phyloP scores from a whole-genome alignment of 2,113 vertebrate species.

The Diglossa brunneiventris region DNA sequence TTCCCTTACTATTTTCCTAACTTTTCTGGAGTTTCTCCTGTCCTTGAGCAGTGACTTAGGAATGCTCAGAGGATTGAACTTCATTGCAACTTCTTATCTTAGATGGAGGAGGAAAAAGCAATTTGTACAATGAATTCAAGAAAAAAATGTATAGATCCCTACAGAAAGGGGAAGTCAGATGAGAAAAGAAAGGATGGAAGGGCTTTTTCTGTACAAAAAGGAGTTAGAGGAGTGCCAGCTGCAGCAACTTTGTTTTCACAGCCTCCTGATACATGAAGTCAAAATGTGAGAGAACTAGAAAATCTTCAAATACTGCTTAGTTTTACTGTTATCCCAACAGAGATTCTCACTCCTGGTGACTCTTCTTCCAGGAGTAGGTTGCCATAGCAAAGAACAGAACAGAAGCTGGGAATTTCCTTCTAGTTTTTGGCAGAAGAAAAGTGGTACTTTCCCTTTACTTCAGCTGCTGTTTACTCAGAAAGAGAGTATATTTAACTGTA shows the following conservation, averaged over 20 bases:
- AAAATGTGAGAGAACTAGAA: neutral
- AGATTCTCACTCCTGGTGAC: neutral
- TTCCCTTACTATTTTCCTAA: neutral
- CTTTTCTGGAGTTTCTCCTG: neutral
- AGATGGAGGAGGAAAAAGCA: neutral
- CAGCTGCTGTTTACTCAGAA: constrained; percentile 5
- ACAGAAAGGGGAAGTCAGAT: neutral
- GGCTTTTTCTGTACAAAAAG: neutral
- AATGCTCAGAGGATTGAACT: neutral
- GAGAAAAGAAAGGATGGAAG: neutral
- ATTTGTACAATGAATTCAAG: neutral
- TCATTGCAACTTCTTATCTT: neutral
- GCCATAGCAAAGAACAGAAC: constrained; percentile 5
- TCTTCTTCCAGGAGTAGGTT: neutral
- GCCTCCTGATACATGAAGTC: neutral
- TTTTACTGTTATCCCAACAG: neutral
- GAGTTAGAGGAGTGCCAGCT: neutral
- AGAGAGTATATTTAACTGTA: neutral
- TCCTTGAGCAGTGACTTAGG: neutral
- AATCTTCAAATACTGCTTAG: neutral
- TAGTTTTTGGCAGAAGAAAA: constrained; percentile 13
- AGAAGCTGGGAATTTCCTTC: constrained; percentile 15
- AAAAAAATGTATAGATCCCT: neutral
- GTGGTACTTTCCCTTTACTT: neutral
- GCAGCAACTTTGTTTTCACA: neutral